phyloP scores from a whole-genome alignment of 2,888 invertebrate species.

The Volucella inanis region DNA sequence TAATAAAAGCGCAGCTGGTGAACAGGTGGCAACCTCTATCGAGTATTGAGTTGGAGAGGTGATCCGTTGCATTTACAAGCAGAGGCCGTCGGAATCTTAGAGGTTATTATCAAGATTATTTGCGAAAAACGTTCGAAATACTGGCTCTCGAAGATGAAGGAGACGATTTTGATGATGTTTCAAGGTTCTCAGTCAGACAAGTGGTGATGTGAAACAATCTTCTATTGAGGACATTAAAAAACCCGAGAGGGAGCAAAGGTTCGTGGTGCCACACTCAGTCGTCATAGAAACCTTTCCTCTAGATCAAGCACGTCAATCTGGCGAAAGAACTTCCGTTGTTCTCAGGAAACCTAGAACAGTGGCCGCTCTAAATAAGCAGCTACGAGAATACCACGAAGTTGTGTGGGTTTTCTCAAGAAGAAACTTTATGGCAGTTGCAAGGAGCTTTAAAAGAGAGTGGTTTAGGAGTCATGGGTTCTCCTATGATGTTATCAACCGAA shows the following conservation, averaged over 20 bases:
- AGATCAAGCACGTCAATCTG: neutral
- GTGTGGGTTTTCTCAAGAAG: neutral
- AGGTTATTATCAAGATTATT: neutral
- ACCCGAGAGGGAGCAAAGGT: too few relatives aligned
- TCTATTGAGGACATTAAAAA: too few relatives aligned
- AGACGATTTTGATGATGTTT: neutral
- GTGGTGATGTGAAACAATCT: too few relatives aligned
- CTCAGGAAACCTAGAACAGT: neutral
- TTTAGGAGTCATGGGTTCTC: neutral
- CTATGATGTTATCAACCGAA: neutral
- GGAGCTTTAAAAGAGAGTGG: too few relatives aligned
- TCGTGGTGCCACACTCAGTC: neutral
- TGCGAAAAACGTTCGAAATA: neutral
- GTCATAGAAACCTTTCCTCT: neutral
- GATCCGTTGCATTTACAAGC: too few relatives aligned
- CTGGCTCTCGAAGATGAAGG: neutral
- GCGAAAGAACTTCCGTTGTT: neutral
- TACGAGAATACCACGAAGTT: slow-evolving; percentile 15
- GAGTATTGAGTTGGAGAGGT: too few relatives aligned
- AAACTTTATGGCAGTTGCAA: neutral
- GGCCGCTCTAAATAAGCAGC: slow-evolving; percentile 7
- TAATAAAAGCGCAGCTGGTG: too few relatives aligned
- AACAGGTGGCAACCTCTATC: neutral
- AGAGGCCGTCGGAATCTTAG: neutral
- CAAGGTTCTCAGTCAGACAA: neutral